Percentiles rank a stretch among this genome's conserved stretches.
These are phyloP conservation scores for Barypeithes pellucidus DNA, from an alignment of 2,888 invertebrate species.

Conservation along the genomic window DNA sequence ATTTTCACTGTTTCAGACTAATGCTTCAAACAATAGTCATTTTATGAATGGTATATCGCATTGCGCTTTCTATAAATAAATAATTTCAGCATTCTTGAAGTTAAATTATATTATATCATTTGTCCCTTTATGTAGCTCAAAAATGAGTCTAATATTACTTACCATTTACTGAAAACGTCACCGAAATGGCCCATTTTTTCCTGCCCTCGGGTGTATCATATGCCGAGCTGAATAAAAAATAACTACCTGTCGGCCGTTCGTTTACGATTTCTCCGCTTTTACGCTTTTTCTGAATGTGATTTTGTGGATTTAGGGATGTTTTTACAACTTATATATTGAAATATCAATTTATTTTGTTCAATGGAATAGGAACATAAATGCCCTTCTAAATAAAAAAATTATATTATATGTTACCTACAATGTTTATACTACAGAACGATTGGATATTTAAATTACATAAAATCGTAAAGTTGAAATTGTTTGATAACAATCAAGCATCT, in stretches of 20 bases:
- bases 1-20: no score
- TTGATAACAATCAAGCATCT: no score
- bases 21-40: no score
- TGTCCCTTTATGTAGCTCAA: constrained; percentile 13
- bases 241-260: constrained; percentile 25
- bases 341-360: not conserved
- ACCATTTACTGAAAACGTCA: constrained; percentile 12
- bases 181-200: constrained; percentile 16
- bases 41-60: no score
- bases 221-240: constrained; percentile 24
- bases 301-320: constrained; percentile 16
- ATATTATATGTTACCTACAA: no score
- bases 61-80: no score
- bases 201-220: constrained; percentile 15
- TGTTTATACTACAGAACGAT: no score
- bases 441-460: no score
- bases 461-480: no score
- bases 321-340: constrained; percentile 11
- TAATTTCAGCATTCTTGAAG: not conserved
- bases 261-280: constrained; percentile 17
- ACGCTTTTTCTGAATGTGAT: constrained; percentile 4
- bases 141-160: constrained; percentile 13
- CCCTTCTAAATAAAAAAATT: no score
- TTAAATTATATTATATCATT: constrained; percentile 1
- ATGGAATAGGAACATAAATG: not conserved